Evolutionary conservation across 2,113 vertebrate genomes (phyloP), one percentile per base, ranked within the genome.

Genomic region (Pavo muticus): DNA sequence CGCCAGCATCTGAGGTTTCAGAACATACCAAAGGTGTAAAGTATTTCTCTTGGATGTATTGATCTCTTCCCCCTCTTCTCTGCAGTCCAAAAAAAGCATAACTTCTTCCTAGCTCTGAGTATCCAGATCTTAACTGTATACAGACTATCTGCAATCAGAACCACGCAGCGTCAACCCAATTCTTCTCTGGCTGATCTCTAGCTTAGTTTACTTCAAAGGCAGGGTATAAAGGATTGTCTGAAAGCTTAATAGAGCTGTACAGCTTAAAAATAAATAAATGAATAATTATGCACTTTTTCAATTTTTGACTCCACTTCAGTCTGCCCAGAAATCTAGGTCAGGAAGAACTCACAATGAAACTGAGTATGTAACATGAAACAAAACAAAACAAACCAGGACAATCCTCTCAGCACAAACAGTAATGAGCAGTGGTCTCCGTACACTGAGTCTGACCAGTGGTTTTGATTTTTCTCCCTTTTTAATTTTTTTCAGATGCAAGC

Each of bases 201-300:
- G 87, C 40, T 88, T 87, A 92, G 80, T 92, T 94, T 93, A 94
- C 77, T 95, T 97, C 93, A 97, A 95, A 94, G 90, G 54, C 88
- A 88, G 85, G 7, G n/a, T 96, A 86, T 72, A 95, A 95, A 95
- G 76, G 73, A 90, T 90, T 94, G 83, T 95, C 76, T 93, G 86
- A 88, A 83, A 93, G 93, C 92, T 88, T 95, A 91, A 95, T 90
- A 95, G 91, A 93, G 92, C 74, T 93, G 91, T 88, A 84, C 82
- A 91, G 90, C 74, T 95, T 91, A 92, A 95, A 94, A 90, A 95
- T 85, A 96, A 97, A 93, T 96, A 93, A 72, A 93, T 95, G 80
- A 91, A 88, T 94, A 96, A 96, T 95, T 94, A 82, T 96, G 69
- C 86, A 94, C 84, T 95, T 97, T 87, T 93, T 75, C 74, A 91